Evolutionary conservation across 2,888 invertebrate species (phyloP).

Genomic region (Monopis laevigella): DNA sequence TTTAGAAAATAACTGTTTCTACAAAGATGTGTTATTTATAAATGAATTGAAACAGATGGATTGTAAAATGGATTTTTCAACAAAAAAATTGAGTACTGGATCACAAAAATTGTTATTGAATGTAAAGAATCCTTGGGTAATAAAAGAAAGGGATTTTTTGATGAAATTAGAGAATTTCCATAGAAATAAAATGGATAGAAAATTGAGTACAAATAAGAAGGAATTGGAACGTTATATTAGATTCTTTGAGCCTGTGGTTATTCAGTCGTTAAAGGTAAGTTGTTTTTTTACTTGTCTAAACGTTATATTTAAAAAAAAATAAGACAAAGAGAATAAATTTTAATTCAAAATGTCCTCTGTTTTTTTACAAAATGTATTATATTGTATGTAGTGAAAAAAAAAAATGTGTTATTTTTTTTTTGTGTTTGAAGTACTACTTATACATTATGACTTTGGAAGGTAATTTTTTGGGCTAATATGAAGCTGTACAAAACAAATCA

Average conservation of each 20-base stretch:
- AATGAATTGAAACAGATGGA: conserved; percentile 22
- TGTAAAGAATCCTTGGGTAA: conserved; percentile 41
- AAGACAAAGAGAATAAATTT: too few relatives aligned
- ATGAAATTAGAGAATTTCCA: conserved; percentile 54
- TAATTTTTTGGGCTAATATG: too few relatives aligned
- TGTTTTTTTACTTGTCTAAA: neutral
- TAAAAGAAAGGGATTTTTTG: conserved; percentile 40
- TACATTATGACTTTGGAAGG: too few relatives aligned
- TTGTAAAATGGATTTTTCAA: neutral
- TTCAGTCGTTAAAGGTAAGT: conserved; percentile 85
- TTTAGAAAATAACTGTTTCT: conserved; percentile 29
- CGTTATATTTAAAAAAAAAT: too few relatives aligned
- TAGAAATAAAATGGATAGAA: conserved; percentile 51
- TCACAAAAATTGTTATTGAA: conserved; percentile 43
- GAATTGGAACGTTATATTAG: conserved; percentile 81
- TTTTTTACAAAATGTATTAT: too few relatives aligned
- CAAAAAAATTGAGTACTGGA: conserved; percentile 37
- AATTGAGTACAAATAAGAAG: conserved; percentile 58
- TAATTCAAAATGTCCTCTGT: too few relatives aligned
- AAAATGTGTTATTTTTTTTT: too few relatives aligned
- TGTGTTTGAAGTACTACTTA: too few relatives aligned
- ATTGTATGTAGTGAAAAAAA: too few relatives aligned
- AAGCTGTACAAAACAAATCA: too few relatives aligned
- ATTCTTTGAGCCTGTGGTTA: conserved; percentile 94
- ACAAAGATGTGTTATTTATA: conserved; percentile 39